phyloP scores from a whole-genome alignment of 2,888 invertebrate species.

The Anoplius nigerrimus region DNA sequence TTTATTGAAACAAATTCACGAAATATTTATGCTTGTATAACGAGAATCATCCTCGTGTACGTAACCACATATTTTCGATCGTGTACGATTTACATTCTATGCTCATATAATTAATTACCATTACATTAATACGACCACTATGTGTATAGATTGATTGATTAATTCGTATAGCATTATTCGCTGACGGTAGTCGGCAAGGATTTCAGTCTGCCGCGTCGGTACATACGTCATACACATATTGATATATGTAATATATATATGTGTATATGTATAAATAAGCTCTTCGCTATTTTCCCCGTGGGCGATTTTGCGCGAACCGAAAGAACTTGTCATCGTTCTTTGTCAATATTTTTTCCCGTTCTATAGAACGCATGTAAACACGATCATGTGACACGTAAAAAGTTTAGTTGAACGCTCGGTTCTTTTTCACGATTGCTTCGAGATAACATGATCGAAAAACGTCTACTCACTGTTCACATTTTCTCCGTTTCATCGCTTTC shows the following conservation, averaged over 20 bases:
- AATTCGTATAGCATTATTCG: constrained; percentile 38
- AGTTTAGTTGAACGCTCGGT: constrained; percentile 19
- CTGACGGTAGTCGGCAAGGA: constrained; percentile 44
- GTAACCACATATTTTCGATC: constrained; percentile 34
- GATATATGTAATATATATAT: too few relatives aligned
- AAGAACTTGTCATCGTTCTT: too few relatives aligned
- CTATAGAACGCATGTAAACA: constrained; percentile 42
- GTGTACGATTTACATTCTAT: constrained; percentile 10
- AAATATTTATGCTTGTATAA: constrained; percentile 34
- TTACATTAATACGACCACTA: constrained; percentile 55
- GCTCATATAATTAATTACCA: constrained; percentile 34
- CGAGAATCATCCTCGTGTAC: constrained; percentile 20
- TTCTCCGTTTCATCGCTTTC: background rate
- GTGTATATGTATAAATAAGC: constrained; percentile 49
- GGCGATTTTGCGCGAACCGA: background rate
- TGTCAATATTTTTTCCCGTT: constrained; percentile 16
- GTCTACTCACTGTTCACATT: constrained; percentile 13
- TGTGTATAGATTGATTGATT: constrained; percentile 55
- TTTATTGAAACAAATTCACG: too few relatives aligned
- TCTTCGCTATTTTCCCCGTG: constrained; percentile 39
- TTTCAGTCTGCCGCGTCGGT: background rate
- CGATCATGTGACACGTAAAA: constrained; percentile 40
- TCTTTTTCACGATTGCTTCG: constrained; percentile 13
- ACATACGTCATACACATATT: too few relatives aligned
- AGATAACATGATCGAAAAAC: constrained; percentile 36